A percentile compares a stretch with the other conserved stretches of the same genome.
Evolutionary conservation across 2,888 invertebrate genomes (phyloP).

Genomic region (Callinectes sapidus): DNA sequence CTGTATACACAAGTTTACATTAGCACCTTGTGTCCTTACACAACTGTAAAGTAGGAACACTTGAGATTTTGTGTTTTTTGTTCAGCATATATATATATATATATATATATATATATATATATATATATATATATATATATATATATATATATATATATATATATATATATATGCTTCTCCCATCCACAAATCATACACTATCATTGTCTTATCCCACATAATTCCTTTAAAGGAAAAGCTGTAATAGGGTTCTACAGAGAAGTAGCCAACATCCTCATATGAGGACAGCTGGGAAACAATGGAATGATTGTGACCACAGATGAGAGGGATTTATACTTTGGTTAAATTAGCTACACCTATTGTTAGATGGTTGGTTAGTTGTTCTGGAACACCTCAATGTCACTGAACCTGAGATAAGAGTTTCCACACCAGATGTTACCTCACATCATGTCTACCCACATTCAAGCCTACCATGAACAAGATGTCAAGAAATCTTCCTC

Average conservation of each 20-base stretch:
- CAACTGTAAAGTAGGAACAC: not conserved
- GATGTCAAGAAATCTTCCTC: too few relatives aligned
- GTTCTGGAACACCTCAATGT: too few relatives aligned
- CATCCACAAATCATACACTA: not conserved
- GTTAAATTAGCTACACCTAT: too few relatives aligned
- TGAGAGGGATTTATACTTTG: too few relatives aligned
- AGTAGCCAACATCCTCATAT: not conserved
- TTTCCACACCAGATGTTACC: too few relatives aligned
- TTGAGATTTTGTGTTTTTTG: not conserved
- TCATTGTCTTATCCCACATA: not conserved
- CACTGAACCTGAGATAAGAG: too few relatives aligned
- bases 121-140: constrained; percentile 28
- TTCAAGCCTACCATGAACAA: too few relatives aligned
- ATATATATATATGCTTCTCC: not conserved
- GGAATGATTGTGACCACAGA: too few relatives aligned
- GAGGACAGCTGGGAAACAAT: too few relatives aligned
- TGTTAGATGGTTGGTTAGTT: too few relatives aligned
- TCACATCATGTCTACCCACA: too few relatives aligned
- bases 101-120: constrained; percentile 47
- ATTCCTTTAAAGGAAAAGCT: too few relatives aligned
- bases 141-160: constrained; percentile 16
- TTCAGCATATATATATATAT: constrained; percentile 18
- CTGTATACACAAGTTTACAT: not conserved
- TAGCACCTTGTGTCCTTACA: constrained; percentile 8
- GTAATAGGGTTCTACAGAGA: not conserved